These are phyloP conservation scores for Seriola dumerili DNA, from an alignment of 2,113 vertebrate genomes.

Conservation along the genomic window DNA sequence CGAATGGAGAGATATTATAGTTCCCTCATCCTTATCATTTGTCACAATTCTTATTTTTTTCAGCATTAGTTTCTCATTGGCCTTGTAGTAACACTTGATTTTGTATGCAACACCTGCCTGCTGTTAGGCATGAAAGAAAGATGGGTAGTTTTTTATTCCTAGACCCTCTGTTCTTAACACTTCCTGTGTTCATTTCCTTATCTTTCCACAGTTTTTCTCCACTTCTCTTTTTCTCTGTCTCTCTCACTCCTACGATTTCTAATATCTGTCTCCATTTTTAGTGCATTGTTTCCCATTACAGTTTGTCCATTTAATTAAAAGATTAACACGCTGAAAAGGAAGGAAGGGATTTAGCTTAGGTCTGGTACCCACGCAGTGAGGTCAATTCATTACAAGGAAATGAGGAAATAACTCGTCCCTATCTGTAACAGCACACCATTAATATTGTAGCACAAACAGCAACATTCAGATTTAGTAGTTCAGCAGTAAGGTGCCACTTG, in stretches of 20 bases:
- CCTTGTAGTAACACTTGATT: slow-evolving; percentile 12
- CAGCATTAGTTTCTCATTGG: slow-evolving; percentile 26
- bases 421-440: slow-evolving; percentile 56
- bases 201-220: slow-evolving; percentile 3
- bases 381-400: slow-evolving; percentile 75
- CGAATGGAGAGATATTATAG: slow-evolving; percentile 23
- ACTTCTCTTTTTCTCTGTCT: neutral
- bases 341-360: slow-evolving; percentile 73
- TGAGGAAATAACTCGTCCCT: slow-evolving; percentile 66
- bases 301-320: slow-evolving; percentile 76
- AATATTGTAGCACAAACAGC: slow-evolving; percentile 47
- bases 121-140: slow-evolving; percentile 33
- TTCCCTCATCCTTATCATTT: slow-evolving; percentile 10
- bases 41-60: slow-evolving; percentile 8
- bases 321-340: slow-evolving; percentile 73
- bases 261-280: slow-evolving; percentile 55
- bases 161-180: slow-evolving; percentile 20
- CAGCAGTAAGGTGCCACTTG: neutral
- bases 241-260: slow-evolving; percentile 3
- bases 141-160: slow-evolving; percentile 25
- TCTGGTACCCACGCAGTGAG: slow-evolving; percentile 50
- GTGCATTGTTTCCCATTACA: slow-evolving; percentile 59
- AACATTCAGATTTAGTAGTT: slow-evolving; percentile 38
- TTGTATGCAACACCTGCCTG: slow-evolving; percentile 28
- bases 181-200: slow-evolving; percentile 21